Evolutionary conservation across 2,797 vertebrate genomes (phyloP), one percentile per base, ranked within the genome.

Genomic region (Euthynnus affinis): DNA sequence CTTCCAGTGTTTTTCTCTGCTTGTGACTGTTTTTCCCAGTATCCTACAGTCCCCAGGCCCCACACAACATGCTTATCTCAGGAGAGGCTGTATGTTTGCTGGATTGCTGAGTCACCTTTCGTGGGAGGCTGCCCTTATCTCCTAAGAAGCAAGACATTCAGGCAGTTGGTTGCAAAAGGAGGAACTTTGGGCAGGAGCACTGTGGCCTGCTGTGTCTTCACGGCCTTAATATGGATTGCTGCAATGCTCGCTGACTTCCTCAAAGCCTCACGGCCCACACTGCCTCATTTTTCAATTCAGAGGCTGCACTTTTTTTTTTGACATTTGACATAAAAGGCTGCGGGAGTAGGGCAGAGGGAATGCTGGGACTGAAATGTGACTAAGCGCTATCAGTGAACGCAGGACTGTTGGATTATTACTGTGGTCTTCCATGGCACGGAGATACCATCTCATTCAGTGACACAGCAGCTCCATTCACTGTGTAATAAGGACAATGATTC

Each of bases 61-160:
- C 85, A 32, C 80, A 64, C 80, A 67, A 79, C 7, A 37, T 81
- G 53, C 84, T 92, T 95, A 94, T 95, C 94, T 95, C 88, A 88
- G 93, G 91, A 94, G 91, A 88, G 76, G 90, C 81, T 76, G 85
- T 64, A 14, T 49, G 70, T 86, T 83, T 59, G 76, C 75, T 89
- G 89, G 90, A 92, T 83, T 93, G 95, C 95, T 95, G 94, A 96
- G 94, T 96, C 94, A 96, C 93, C 90, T 94, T 92, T 83, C 84
- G 75, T 81, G 84, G 93, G 92, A 94, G 91, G 90, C 72, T 77
- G 74, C 92, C 76, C 95, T 96, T 96, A 96, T 96, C 95, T 95
- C 81, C 83, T 68, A 25, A 90, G 85, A 88, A 87, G 91, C 95
- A 96, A 90, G 86, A 87, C 94, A 87, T 94, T 94, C 84, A 84